Percentiles rank a stretch among this genome's conserved stretches.
phyloP scores from a whole-genome alignment of 2,797 vertebrate species.

The Pantherophis alleghaniensis region DNA sequence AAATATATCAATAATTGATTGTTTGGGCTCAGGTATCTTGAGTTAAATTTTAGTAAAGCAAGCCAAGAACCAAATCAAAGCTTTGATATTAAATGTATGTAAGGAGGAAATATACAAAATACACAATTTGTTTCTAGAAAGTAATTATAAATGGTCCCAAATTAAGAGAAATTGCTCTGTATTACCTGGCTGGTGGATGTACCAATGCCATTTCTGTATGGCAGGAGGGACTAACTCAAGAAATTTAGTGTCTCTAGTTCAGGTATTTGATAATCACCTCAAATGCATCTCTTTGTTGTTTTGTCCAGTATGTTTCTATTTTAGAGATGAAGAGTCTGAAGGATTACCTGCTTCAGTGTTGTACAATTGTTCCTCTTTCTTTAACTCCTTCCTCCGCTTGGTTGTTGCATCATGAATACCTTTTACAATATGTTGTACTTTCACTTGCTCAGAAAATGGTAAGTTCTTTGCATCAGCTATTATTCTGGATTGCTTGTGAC shows the following conservation, averaged over 20 bases:
- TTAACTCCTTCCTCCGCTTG: slow-evolving; percentile 80
- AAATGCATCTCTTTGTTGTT: slow-evolving; percentile 26
- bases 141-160: neutral
- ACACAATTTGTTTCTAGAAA: neutral
- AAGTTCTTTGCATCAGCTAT: accelerated
- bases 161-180: neutral
- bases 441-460: slow-evolving; percentile 81
- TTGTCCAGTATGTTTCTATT: slow-evolving; percentile 76
- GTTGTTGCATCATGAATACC: slow-evolving; percentile 90
- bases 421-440: slow-evolving; percentile 88
- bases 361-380: slow-evolving; percentile 72
- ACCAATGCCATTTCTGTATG: neutral
- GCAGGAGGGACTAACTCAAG: neutral
- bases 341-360: slow-evolving; percentile 80
- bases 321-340: slow-evolving; percentile 78
- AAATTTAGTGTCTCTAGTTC: neutral
- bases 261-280: neutral
- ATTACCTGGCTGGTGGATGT: slow-evolving; percentile 1
- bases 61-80: neutral
- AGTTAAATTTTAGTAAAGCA: neutral
- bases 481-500: neutral
- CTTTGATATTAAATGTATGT: neutral
- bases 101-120: neutral
- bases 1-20: neutral
- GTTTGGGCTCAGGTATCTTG: neutral